Evolutionary conservation across 2,888 invertebrate genomes (phyloP), one percentile per base, ranked within the genome.

Genomic region (Drosophila helvetica): DNA sequence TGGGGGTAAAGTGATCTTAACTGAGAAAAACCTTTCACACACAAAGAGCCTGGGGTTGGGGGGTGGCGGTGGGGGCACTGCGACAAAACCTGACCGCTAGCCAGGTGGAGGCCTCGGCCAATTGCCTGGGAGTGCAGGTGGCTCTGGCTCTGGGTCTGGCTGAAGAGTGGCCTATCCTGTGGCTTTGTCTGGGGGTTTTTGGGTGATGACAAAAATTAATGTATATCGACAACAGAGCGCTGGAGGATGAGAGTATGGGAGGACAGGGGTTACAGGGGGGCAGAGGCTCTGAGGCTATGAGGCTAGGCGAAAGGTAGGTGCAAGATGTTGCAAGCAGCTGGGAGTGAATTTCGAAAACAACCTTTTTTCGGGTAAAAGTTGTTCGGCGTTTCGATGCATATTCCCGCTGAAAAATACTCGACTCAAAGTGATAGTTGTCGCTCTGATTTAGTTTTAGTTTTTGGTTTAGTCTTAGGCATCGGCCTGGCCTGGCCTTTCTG

Each of bases 361-460:
- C 81, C 78, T 77, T 80, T 77, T 80, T 78, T 70, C 70, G 71
- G 77, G 83, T 83, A 83, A 83, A 83, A 83, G 83, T 83, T 83
- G 83, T 83, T 80, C 73, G 65, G 60, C 65, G 55, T 58, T 48
- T 38, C 48, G n/a, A 53, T 57, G 62, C 70, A 70, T 70, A 71
- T 70, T 47, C 7, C 22, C 38, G 50, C 25, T 47, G 33, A 70
- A 71, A 71, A 62, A 63, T 63, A 79, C 67, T 54, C 59, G 59
- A 65, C 56, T 72, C 74, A 85, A 82, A 81, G 81, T 81, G 79
- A 82, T 81, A 79, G 75, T 79, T 81, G 73, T 71, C 68, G 74
- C 75, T 72, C 71, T 67, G 79, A 78, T 72, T 74, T 76, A 75
- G 71, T 71, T 80, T 74, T 76, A 75, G 55, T 52, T 61, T 47